These are phyloP conservation scores for Nymphalis polychloros DNA, from an alignment of 2,888 invertebrate species.

Conservation along the genomic window DNA sequence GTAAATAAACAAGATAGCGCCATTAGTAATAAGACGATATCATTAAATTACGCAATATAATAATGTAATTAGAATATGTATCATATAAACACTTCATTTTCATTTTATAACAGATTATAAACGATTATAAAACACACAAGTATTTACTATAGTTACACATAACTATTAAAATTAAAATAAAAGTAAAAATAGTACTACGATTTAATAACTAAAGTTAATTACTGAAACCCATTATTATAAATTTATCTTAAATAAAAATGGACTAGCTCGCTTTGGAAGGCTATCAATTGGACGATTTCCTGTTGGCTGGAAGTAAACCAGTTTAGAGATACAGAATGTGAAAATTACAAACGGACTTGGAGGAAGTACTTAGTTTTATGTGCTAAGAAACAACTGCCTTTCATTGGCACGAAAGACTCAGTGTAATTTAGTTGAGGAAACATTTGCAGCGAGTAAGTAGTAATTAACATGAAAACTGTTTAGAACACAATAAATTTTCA, in stretches of 20 bases:
- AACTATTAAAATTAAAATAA: not conserved
- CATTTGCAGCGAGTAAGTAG: constrained; percentile 11
- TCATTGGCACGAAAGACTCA: constrained; percentile 9
- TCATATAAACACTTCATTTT: too few relatives aligned
- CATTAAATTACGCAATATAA: too few relatives aligned
- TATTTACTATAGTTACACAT: not conserved
- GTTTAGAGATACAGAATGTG: constrained; percentile 29
- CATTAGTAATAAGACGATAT: too few relatives aligned
- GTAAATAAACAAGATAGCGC: too few relatives aligned
- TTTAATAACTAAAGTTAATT: not conserved
- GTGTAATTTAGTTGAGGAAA: constrained; percentile 25
- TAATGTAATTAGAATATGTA: too few relatives aligned
- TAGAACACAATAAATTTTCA: not conserved
- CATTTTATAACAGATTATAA: not conserved
- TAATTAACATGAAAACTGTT: constrained; percentile 14
- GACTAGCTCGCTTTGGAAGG: constrained; percentile 13
- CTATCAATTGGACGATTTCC: constrained; percentile 31
- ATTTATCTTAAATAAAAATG: not conserved
- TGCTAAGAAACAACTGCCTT: constrained; percentile 22
- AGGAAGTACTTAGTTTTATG: constrained; percentile 26
- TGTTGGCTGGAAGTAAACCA: constrained; percentile 27
- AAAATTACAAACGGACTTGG: constrained; percentile 29
- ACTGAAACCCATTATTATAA: not conserved
- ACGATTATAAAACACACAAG: constrained; percentile 1
- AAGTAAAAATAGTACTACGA: not conserved